Percentiles rank a stretch among this genome's conserved stretches.
phyloP scores from a whole-genome alignment of 2,888 invertebrate species.

The Ectemnius cavifrons region DNA sequence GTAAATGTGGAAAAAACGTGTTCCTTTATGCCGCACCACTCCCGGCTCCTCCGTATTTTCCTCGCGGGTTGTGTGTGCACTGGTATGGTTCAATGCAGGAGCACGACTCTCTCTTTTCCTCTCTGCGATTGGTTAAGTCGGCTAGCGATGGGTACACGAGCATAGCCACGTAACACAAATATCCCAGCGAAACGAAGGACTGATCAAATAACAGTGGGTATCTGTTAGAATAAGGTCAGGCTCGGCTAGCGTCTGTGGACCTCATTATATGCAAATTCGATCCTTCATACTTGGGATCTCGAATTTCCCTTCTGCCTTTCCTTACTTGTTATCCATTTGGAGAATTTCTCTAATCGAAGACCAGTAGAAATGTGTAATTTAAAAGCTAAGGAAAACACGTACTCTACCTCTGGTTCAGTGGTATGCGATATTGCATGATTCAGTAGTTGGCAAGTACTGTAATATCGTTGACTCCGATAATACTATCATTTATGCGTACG shows the following conservation, averaged over 20 bases:
- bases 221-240: slow-evolving; percentile 73
- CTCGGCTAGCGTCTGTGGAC: slow-evolving; percentile 26
- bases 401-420: too few relatives aligned
- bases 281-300: background rate
- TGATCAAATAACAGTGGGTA: slow-evolving; percentile 72
- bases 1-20: slow-evolving; percentile 55
- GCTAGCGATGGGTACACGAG: slow-evolving; percentile 53
- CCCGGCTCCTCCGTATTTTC: background rate
- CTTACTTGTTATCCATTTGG: too few relatives aligned
- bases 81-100: slow-evolving; percentile 35
- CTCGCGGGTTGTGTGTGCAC: slow-evolving; percentile 41
- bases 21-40: slow-evolving; percentile 15
- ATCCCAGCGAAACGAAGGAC: slow-evolving; percentile 56
- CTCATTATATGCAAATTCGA: slow-evolving; percentile 41
- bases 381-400: too few relatives aligned
- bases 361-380: too few relatives aligned
- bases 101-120: slow-evolving; percentile 28
- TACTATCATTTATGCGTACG: too few relatives aligned
- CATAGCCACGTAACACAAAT: slow-evolving; percentile 68
- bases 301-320: background rate
- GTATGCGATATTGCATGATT: too few relatives aligned
- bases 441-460: too few relatives aligned
- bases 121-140: slow-evolving; percentile 61
- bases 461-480: too few relatives aligned
- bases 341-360: too few relatives aligned